These are phyloP conservation scores for Lasioglossum calceatum DNA, from an alignment of 2,888 invertebrate genomes.

Conservation along the genomic window DNA sequence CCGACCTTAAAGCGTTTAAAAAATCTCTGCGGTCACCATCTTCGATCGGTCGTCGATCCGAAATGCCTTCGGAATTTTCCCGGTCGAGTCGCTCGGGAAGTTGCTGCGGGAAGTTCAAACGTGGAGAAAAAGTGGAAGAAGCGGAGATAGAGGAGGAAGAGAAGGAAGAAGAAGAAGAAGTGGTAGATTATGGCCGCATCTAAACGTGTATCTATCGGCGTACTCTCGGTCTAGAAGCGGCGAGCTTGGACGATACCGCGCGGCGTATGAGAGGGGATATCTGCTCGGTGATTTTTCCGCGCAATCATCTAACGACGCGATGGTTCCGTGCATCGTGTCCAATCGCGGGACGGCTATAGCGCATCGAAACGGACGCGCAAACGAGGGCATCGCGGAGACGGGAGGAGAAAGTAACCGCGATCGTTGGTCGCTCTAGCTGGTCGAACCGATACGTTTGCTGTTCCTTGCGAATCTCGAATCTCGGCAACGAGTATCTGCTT, in stretches of 20 bases:
- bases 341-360: conserved; percentile 24
- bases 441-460: conserved; percentile 37
- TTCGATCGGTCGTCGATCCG: too few relatives aligned
- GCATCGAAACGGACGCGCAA: conserved; percentile 44
- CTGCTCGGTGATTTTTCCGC: conserved; percentile 18
- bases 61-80: background rate
- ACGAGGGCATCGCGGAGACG: conserved; percentile 54
- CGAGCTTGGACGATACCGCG: background rate
- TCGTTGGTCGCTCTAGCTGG: conserved; percentile 28
- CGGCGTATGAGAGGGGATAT: background rate
- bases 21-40: too few relatives aligned
- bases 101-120: background rate
- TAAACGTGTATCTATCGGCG: background rate
- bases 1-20: background rate
- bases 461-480: background rate
- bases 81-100: background rate
- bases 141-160: background rate
- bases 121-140: background rate
- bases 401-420: conserved; percentile 46
- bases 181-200: background rate
- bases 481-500: background rate
- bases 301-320: conserved; percentile 27
- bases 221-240: background rate
- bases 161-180: background rate
- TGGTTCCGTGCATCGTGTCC: conserved; percentile 27